A percentile compares a stretch with the other conserved stretches of the same genome.
Evolutionary conservation across 1,140 invertebrate species (phyloP).

Genomic region (Callitettix versicolor): DNA sequence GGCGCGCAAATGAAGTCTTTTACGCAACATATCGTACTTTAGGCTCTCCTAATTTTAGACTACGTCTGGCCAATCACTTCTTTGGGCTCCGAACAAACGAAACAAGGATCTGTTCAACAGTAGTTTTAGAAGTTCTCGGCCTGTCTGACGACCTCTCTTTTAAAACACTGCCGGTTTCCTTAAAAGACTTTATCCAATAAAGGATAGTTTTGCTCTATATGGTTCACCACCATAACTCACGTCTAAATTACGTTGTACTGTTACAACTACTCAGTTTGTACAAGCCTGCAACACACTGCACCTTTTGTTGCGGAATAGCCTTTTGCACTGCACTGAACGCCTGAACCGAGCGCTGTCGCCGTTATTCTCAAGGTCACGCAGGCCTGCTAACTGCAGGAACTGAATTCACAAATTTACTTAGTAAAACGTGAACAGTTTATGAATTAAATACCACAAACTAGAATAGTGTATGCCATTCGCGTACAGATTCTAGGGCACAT

Average conservation of each 20-base stretch:
- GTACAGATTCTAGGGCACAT: too few species aligned
- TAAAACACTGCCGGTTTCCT: neutral
- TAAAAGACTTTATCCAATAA: neutral
- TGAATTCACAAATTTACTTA: too few species aligned
- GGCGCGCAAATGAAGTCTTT: neutral
- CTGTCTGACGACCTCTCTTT: neutral
- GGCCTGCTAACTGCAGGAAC: too few species aligned
- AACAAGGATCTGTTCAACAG: neutral
- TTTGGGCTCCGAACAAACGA: neutral
- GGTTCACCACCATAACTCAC: neutral
- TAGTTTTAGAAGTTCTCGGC: neutral
- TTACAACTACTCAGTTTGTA: neutral
- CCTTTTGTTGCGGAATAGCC: neutral
- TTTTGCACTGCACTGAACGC: neutral
- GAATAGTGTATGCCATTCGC: too few species aligned
- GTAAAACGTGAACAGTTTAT: too few species aligned
- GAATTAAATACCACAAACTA: too few species aligned
- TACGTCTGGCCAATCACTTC: neutral
- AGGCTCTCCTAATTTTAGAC: slow-evolving; percentile 1
- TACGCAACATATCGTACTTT: neutral
- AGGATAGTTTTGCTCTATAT: neutral
- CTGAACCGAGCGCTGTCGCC: too few species aligned
- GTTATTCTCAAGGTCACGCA: too few species aligned
- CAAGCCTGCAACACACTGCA: neutral
- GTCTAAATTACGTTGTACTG: neutral